Evolutionary conservation across 2,888 invertebrate genomes (phyloP), one percentile per base, ranked within the genome.

Genomic region (Apodemia hepburni): DNA sequence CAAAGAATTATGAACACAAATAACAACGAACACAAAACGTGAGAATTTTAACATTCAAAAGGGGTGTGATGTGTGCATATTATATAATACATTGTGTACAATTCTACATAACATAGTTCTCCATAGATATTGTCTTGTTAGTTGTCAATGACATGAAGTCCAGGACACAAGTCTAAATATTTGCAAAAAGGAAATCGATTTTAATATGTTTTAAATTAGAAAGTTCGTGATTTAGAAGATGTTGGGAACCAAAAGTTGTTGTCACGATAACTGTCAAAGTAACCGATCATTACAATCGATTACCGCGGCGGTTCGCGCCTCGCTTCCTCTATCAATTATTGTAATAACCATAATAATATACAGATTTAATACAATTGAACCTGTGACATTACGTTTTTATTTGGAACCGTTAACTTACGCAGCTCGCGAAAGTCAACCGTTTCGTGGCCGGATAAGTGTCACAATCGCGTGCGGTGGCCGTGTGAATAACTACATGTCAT

Each of bases 401-500:
- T 54, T 5, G 27, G 29, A 54, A 54, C 54, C 54, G 54, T 54
- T 54, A 54, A 27, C 11, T 5, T 27, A 27, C 9, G 4, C 17
- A 8, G 5, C 47, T 15, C 47, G n/a, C 33, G 33, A 58, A 49
- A 35, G 33, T 47, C 33, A 18, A 35, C 58, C 33, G 47, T 62
- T 0, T 18, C 1, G 7, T 45, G 8, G 0, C 5, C n/a, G 5
- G 45, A 33, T 62, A 58, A 35, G 47, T 33, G 18, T 58, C 15
- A 58, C 12, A 58, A 49, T 62, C 18, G 35, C 49, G 35, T 47
- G 45, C 17, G 15, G 33, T 4, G 45, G 45, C 33, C 58, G 61
- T 62, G 62, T 62, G 62, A 62, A 62, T 58, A 29, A n/a, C 58
- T 58, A 58, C 35, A 45, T 27, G 62, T 62, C 62, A 62, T 62